phyloP scores from a whole-genome alignment of 2,888 invertebrate species.

The Drepanosiphum platanoidis region DNA sequence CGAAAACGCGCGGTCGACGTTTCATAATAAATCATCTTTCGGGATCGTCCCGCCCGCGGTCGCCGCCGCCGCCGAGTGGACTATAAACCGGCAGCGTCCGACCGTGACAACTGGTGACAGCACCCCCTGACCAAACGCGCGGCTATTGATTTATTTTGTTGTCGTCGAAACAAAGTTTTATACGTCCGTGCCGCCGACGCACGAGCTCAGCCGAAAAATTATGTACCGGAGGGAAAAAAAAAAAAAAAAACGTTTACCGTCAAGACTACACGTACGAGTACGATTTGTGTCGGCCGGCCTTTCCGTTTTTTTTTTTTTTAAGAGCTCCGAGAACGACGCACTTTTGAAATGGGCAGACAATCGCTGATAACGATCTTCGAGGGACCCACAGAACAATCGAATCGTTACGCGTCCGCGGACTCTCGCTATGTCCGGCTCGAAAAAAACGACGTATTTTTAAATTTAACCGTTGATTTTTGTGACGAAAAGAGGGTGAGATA shows the following conservation, averaged over 20 bases:
- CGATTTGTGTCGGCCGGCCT: too few relatives aligned
- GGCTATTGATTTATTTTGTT: slow-evolving; percentile 49
- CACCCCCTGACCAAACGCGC: not conserved
- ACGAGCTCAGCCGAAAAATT: not conserved
- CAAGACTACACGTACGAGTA: not conserved
- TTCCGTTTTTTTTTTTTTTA: too few relatives aligned
- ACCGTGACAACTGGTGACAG: slow-evolving; percentile 48
- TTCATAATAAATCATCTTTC: slow-evolving; percentile 43
- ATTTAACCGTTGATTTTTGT: too few relatives aligned
- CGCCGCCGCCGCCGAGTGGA: not conserved
- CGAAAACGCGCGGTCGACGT: not conserved
- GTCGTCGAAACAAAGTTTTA: slow-evolving; percentile 32
- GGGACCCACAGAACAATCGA: too few relatives aligned
- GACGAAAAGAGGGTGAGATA: too few relatives aligned
- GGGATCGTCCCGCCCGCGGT: not conserved
- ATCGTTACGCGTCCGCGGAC: too few relatives aligned
- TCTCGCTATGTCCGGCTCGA: too few relatives aligned
- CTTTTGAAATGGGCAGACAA: too few relatives aligned
- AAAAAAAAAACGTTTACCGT: slow-evolving; percentile 29
- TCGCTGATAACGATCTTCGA: too few relatives aligned
- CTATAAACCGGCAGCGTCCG: not conserved
- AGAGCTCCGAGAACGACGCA: too few relatives aligned
- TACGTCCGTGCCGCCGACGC: not conserved
- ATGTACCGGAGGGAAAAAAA: not conserved
- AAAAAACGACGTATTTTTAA: too few relatives aligned